These are phyloP conservation scores for Leuctra nigra DNA, from an alignment of 2,888 invertebrate species.

Conservation along the genomic window DNA sequence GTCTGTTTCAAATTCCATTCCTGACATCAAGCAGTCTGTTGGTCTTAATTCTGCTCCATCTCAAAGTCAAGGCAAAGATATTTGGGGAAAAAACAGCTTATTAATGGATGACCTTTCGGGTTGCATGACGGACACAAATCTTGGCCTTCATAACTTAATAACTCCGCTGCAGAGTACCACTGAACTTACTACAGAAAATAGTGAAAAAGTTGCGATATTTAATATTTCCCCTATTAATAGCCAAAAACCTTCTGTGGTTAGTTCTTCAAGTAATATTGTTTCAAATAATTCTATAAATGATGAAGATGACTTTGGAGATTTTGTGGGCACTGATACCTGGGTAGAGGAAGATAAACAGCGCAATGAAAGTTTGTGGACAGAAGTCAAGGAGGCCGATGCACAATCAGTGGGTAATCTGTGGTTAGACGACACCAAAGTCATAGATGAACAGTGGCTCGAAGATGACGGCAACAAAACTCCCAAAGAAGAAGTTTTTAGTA, in stretches of 20 bases:
- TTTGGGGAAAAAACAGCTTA: neutral
- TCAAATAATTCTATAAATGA: slow-evolving; percentile 15
- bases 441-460: neutral
- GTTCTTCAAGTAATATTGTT: neutral
- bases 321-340: slow-evolving; percentile 27
- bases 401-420: slow-evolving; percentile 40
- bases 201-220: too few species aligned
- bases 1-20: neutral
- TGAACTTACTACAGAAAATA: too few species aligned
- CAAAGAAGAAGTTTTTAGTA: slow-evolving; percentile 6
- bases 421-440: slow-evolving; percentile 25
- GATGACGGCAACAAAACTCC: neutral
- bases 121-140: neutral
- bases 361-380: slow-evolving; percentile 7
- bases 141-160: too few species aligned
- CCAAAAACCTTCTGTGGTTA: too few species aligned
- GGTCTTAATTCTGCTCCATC: too few species aligned
- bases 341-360: neutral
- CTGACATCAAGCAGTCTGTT: neutral
- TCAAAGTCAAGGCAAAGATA: neutral
- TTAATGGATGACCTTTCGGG: neutral
- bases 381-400: slow-evolving; percentile 32
- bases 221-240: too few species aligned
- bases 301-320: slow-evolving; percentile 31
- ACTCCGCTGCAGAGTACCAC: too few species aligned